phyloP scores from a whole-genome alignment of 2,888 invertebrate species.

The Didymodactylos carnosus region DNA sequence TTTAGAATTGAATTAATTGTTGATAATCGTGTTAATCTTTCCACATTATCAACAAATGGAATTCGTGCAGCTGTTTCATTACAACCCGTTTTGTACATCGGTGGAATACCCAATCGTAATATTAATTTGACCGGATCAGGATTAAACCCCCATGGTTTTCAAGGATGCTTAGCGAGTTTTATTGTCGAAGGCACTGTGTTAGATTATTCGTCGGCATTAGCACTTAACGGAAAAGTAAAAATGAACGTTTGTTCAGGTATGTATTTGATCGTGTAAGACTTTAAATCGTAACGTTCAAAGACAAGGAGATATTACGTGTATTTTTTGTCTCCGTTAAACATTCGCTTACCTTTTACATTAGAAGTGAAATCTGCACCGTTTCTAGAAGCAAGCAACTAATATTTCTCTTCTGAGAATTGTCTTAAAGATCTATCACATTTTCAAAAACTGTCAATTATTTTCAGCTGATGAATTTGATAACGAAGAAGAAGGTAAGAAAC shows the following conservation, averaged over 20 bases:
- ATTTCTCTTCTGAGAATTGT: too few species aligned
- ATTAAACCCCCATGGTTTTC: background rate
- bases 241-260: background rate
- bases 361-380: too few species aligned
- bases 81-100: background rate
- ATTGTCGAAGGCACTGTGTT: background rate
- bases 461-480: too few species aligned
- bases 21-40: background rate
- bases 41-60: background rate
- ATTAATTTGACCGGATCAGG: background rate
- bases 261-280: too few species aligned
- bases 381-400: too few species aligned
- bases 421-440: too few species aligned
- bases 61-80: background rate
- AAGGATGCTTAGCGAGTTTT: background rate
- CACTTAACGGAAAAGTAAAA: background rate
- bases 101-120: background rate
- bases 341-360: too few species aligned
- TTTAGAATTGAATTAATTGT: slow-evolving; percentile 1
- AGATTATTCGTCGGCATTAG: background rate
- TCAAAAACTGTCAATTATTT: too few species aligned
- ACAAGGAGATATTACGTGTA: too few species aligned
- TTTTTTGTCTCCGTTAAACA: too few species aligned
- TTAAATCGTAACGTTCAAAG: too few species aligned
- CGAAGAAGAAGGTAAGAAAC: too few species aligned